Base-by-base conservation (phyloP, 2,797 vertebrate genomes). In the Fistularia tabacaria region DNA sequence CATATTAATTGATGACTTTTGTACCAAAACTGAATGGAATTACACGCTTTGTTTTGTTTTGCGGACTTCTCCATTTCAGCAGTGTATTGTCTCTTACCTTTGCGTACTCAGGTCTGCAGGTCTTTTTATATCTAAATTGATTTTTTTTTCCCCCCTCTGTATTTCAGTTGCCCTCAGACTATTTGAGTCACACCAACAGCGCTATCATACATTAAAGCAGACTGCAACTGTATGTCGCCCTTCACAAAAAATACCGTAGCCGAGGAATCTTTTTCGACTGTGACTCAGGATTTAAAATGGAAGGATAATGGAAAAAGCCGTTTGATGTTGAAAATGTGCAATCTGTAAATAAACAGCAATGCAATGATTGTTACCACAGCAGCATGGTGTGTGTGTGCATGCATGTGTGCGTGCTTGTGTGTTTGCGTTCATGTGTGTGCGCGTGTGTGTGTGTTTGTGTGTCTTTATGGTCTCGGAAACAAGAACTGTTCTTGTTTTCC, bases 111-210 rank as follows among this genome's bases (percentile, higher is more conserved):
- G 15, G 36, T 41, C 43, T 2, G 1, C 40, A 43, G 46, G 14
- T n/a, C 38, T 49, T 66, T 58, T 47, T 7, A 40, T 40, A 12
- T 36, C 44, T 56, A 37, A 51, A 42, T 54, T 53, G 52, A 67
- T 71, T 60, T n/a, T n/a, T n/a, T n/a, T n/a, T 5, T 5, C 25
- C 5, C 58, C 14, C 40, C 7, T 57, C 45, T 64, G 64, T 59
- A 40, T 49, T 54, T 55, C 41, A 15, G 47, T 15, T 49, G 58
- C 38, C 38, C 39, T 69, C n/a, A 41, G 51, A 52, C 39, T 45
- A 11, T 47, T 49, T 10, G 9, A 45, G 13, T 39, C 15, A 12
- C n/a, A 56, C 52, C 45, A 58, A 40, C 54, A 67, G 25, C 25
- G 5, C 25, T 3, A 2, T 25, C 25, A 25, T 3, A 25, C 25